Percentiles rank a stretch among this genome's conserved stretches.
Evolutionary conservation across 2,797 vertebrate genomes (phyloP).

Genomic region (Fistularia commersonii): DNA sequence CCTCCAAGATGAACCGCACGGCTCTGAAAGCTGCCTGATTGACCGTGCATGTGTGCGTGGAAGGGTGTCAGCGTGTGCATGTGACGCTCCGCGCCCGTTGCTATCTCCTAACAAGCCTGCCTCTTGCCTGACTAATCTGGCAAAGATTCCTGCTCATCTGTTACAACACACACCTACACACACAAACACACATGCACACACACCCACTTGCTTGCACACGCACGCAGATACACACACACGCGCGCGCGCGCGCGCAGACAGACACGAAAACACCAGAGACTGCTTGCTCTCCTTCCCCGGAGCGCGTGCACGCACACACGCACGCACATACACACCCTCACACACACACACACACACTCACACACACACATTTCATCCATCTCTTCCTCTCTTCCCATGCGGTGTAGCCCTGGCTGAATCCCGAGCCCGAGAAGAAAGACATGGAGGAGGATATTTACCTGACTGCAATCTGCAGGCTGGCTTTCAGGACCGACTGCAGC

Average conservation of each 20-base stretch:
- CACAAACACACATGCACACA: conserved; percentile 34
- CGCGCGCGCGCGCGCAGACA: conserved; percentile 5
- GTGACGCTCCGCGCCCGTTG: conserved; percentile 69
- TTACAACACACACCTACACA: conserved; percentile 63
- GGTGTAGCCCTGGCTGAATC: conserved; percentile 89
- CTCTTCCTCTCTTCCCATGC: conserved; percentile 71
- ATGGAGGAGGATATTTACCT: conserved; percentile 88
- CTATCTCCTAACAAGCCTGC: conserved; percentile 78
- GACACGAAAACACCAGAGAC: conserved; percentile 20
- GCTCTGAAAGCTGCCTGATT: conserved; percentile 44
- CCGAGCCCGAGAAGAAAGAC: conserved; percentile 64
- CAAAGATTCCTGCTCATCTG: conserved; percentile 71
- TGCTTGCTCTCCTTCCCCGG: conserved; percentile 23
- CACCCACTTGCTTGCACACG: conserved; percentile 19
- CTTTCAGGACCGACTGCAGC: conserved; percentile 86
- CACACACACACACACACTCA: not conserved
- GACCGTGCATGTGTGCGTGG: conserved; percentile 38
- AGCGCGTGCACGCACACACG: conserved; percentile 10
- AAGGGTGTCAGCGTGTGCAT: conserved; percentile 39
- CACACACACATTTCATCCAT: conserved; percentile 50
- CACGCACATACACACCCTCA: not conserved
- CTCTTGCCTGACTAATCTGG: conserved; percentile 72
- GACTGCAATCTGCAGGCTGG: conserved; percentile 94
- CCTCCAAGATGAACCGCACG: conserved; percentile 73
- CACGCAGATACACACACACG: conserved; percentile 16